Base-by-base conservation (phyloP, 2,113 vertebrate species). In the Plecotus auritus region DNA sequence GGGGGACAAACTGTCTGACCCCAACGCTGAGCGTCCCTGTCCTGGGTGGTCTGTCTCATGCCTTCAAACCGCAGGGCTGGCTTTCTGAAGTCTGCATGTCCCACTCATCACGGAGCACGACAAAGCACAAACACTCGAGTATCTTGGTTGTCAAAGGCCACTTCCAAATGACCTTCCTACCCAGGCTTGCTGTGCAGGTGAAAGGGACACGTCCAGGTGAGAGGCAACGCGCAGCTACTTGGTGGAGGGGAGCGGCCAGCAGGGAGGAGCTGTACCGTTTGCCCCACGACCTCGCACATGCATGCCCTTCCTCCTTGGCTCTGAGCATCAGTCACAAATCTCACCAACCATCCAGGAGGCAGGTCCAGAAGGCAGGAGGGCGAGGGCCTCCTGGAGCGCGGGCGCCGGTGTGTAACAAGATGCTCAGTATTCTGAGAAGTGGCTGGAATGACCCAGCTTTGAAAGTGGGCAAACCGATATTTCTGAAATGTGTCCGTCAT, bases 141-240 rank as follows among this genome's bases (percentile, higher is more conserved):
- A 61, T 69, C 85, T 86, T 51, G 70, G 30, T 37, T 3, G 9
- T 78, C 17, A 45, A 89, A 95, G 77, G n/a, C 80, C 88, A 80
- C 40, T 76, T 74, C 56, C 80, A 51, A n/a, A n/a, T 74, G 94
- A 76, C 59, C 88, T 85, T 70, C 84, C 37, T 37, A 74, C 49
- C 82, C 93, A 85, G 80, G 92, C 70, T 96, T 93, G 95, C 94
- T 76, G 85, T 93, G 96, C 30, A 78, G 49, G 93, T 30, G 77
- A 78, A 94, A 69, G 40, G 93, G 74, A 47, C 92, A 82, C 59
- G 54, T 64, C 35, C 35, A 56, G 51, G 86, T n/a, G 69, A 67
- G 64, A 67, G 35, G 70, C 16, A 23, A 94, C 94, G 78, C 88
- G 96, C 97, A 96, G 84, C 59, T 73, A 56, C 64, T 59, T 23